A percentile compares a stretch with the other conserved stretches of the same genome.
Conservation (phyloP, 2,888 invertebrate genomes). For the Mactromeris polynyma region DNA sequence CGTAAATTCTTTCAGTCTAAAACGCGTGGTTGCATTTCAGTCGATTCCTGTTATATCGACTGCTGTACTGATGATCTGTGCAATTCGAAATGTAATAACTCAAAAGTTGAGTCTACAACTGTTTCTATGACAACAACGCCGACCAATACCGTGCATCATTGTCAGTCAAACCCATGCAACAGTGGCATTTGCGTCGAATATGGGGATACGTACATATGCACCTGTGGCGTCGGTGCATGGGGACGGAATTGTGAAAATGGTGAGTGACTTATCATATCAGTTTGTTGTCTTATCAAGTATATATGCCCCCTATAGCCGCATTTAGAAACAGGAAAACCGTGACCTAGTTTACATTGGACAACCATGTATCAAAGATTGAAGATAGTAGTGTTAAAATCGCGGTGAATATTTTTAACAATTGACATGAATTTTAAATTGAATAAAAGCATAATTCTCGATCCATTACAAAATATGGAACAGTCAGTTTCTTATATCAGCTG, state of each 20-base stretch:
- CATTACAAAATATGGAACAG: too few species aligned
- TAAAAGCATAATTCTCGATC: too few species aligned
- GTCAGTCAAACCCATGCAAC: neutral
- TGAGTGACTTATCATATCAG: neutral
- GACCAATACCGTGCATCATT: neutral
- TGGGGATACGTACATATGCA: neutral
- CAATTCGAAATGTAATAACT: conserved; percentile 13
- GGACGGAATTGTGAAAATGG: neutral
- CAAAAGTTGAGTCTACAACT: neutral
- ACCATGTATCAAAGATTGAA: too few species aligned
- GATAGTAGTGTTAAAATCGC: too few species aligned
- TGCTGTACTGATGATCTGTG: neutral
- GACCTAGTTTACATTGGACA: too few species aligned
- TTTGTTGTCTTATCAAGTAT: too few species aligned
- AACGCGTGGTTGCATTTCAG: neutral
- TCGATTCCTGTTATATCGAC: neutral
- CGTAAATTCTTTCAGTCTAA: neutral
- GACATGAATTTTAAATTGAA: too few species aligned
- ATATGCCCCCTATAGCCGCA: too few species aligned
- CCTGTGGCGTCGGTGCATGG: neutral
- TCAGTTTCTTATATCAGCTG: too few species aligned
- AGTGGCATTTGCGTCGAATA: neutral
- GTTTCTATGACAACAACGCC: neutral
- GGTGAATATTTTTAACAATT: too few species aligned
- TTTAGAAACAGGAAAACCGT: too few species aligned